phyloP scores from a whole-genome alignment of 2,888 invertebrate species.

The Plemyria rubiginata region DNA sequence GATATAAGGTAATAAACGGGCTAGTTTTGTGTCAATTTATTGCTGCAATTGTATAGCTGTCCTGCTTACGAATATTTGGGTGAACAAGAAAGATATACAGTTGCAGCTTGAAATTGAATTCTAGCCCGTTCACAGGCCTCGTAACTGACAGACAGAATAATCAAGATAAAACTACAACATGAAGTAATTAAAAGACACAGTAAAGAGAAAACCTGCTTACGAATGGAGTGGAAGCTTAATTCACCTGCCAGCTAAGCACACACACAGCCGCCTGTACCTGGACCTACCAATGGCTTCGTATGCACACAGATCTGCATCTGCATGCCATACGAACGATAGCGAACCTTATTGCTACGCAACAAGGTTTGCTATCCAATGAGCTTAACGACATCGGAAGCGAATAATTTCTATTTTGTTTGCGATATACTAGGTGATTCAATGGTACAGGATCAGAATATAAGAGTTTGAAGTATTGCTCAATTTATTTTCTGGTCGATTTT shows the following conservation, averaged over 20 bases:
- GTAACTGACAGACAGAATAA: too few species aligned
- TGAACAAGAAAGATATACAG: too few species aligned
- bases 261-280: constrained; percentile 52
- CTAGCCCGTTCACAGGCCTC: too few species aligned
- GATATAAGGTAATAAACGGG: too few species aligned
- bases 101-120: too few species aligned
- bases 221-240: constrained; percentile 51
- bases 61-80: too few species aligned
- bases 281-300: constrained; percentile 55
- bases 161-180: background rate
- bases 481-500: background rate
- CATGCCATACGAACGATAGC: constrained; percentile 43
- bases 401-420: constrained; percentile 50
- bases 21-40: too few species aligned
- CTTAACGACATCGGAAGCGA: constrained; percentile 34
- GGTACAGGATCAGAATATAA: background rate
- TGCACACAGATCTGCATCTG: constrained; percentile 59
- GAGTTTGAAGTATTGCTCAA: background rate
- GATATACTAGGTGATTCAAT: constrained; percentile 44
- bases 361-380: constrained; percentile 44
- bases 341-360: constrained; percentile 54
- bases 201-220: background rate
- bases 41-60: too few species aligned
- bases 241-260: constrained; percentile 71
- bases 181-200: background rate